Evolutionary conservation across 1,140 invertebrate genomes (phyloP).

Genomic region (Asobara japonica): DNA sequence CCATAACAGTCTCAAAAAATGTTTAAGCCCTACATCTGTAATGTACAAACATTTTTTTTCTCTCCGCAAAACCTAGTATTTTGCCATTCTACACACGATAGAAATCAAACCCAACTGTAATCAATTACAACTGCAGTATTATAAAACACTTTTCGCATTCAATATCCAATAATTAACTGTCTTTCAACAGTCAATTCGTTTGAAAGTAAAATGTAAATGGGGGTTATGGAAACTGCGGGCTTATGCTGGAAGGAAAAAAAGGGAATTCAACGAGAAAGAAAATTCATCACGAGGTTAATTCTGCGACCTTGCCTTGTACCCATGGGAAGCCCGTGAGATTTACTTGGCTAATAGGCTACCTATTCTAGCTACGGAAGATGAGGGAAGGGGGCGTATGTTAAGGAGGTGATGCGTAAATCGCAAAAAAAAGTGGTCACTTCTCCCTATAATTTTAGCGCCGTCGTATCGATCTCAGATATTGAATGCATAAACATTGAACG

Average conservation of each 20-base stretch:
- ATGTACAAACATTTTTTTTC: not conserved
- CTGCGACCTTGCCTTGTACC: constrained; percentile 7
- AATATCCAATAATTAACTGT: constrained; percentile 17
- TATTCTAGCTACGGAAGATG: constrained; percentile 6
- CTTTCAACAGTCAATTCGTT: constrained; percentile 18
- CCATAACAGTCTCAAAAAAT: too few relatives aligned
- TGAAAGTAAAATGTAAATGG: constrained; percentile 1
- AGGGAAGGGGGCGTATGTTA: too few relatives aligned
- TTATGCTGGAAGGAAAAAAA: not conserved
- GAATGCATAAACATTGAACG: too few relatives aligned
- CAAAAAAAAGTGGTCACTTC: constrained; percentile 9
- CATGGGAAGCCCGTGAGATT: constrained; percentile 24
- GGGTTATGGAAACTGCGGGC: not conserved
- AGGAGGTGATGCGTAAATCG: not conserved
- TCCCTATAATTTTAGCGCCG: too few relatives aligned
- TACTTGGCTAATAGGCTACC: constrained; percentile 19
- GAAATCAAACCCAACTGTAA: not conserved
- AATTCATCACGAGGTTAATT: constrained; percentile 24
- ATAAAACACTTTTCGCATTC: constrained; percentile 6
- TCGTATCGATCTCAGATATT: too few relatives aligned
- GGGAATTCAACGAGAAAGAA: not conserved
- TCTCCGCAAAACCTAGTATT: not conserved
- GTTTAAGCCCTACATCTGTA: too few relatives aligned
- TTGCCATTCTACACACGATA: not conserved
- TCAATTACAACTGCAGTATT: constrained; percentile 5